Evolutionary conservation across 2,113 vertebrate genomes (phyloP).

Genomic region (Gila orcuttii): DNA sequence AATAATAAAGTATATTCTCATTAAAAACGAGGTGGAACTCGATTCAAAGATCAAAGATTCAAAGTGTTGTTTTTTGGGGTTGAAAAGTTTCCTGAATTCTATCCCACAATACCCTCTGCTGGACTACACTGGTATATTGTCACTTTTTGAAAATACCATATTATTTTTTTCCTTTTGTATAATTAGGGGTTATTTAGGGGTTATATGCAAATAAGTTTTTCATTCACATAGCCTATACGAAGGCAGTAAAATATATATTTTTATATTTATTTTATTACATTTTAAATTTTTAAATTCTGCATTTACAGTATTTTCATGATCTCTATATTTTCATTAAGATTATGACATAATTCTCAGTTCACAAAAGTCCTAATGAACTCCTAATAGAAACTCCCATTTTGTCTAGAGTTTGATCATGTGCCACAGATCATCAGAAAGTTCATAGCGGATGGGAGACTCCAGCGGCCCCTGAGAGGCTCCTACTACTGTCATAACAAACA

Average conservation of each 20-base stretch:
- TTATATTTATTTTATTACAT: not conserved
- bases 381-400: not conserved
- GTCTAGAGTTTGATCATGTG: not conserved
- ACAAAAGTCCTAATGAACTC: not conserved
- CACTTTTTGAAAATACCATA: not conserved
- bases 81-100: not conserved
- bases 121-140: not conserved
- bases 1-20: not conserved
- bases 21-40: not conserved
- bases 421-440: not conserved
- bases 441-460: not conserved
- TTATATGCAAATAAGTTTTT: too few relatives aligned
- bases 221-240: too few relatives aligned
- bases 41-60: not conserved
- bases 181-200: too few relatives aligned
- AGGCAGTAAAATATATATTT: not conserved
- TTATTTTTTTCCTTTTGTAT: too few relatives aligned
- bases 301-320: not conserved
- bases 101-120: constrained; percentile 16
- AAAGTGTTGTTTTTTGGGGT: not conserved
- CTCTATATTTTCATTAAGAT: not conserved
- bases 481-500: not conserved
- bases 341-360: not conserved
- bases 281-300: not conserved
- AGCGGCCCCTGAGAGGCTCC: not conserved